A percentile compares a stretch with the other conserved stretches of the same genome.
These are phyloP conservation scores for Triplophysa yarkandensis DNA, from an alignment of 2,797 vertebrate species.

Conservation along the genomic window DNA sequence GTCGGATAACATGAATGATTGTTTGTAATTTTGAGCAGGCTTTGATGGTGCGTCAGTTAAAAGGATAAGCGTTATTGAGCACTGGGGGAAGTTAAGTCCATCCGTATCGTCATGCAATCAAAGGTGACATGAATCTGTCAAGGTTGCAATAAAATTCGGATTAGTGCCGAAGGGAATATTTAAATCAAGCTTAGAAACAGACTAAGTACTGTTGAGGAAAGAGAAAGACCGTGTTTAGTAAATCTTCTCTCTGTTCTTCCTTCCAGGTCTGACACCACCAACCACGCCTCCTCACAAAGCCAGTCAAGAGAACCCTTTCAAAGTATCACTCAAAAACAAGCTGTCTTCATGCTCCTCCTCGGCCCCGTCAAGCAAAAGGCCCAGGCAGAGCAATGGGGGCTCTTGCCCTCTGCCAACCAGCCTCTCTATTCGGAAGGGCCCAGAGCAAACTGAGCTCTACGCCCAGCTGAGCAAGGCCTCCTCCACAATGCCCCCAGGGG, in stretches of 20 bases:
- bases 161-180: constrained; percentile 78
- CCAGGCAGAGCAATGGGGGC: constrained; percentile 86
- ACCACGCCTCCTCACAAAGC: constrained; percentile 99
- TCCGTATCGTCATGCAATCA: constrained; percentile 73
- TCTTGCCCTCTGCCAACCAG: constrained; percentile 79
- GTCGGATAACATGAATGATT: constrained; percentile 58
- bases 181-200: constrained; percentile 76
- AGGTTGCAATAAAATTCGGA: constrained; percentile 77
- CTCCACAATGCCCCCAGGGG: constrained; percentile 75
- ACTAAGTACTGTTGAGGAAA: constrained; percentile 51
- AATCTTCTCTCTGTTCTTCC: constrained; percentile 47
- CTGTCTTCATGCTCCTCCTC: constrained; percentile 91
- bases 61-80: constrained; percentile 34
- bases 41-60: background rate
- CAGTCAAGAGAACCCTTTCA: constrained; percentile 98
- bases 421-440: constrained; percentile 84
- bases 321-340: constrained; percentile 96
- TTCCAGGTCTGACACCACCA: constrained; percentile 97
- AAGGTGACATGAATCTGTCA: constrained; percentile 79
- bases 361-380: constrained; percentile 88
- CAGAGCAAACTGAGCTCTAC: constrained; percentile 93
- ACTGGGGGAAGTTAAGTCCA: constrained; percentile 54
- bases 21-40: constrained; percentile 47
- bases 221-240: constrained; percentile 27
- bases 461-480: constrained; percentile 91